Evolutionary conservation across 2,113 vertebrate genomes (phyloP), one percentile per base, ranked within the genome.

Genomic region (Piaya cayana): DNA sequence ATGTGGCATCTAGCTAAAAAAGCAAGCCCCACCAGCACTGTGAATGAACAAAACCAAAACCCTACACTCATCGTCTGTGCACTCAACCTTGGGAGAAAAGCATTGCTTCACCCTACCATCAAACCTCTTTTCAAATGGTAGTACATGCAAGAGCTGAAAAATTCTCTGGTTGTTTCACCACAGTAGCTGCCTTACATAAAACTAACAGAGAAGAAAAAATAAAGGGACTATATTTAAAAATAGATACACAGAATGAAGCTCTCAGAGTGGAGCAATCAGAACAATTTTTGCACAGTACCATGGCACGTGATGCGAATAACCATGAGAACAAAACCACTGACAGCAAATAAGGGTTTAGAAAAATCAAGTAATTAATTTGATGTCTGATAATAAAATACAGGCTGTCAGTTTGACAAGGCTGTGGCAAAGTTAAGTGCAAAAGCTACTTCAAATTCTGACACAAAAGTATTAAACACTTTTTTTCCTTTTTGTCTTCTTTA

Each of bases 371-470:
- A 95, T 70, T 90, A 80, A 86, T 90, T 83, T 92, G 25, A 80
- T 65, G 50, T 49, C 59, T 88, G 63, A 86, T 81, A 86, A 74
- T 74, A 96, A 93, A 95, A 86, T 69, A 72, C 30, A 90, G n/a
- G n/a, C 43, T 88, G 67, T 88, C 63, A 90, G 71, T 53, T 49
- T 69, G 27, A 86, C 5, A 88, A 68, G 23, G 39, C n/a, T 29
- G 50, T 77, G 27, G 39, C 42, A 90, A 94, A 92, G 29, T 76
- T 82, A 92, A 83, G 27, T 72, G 67, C 25, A 88, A 74, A 92
- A 93, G 20, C 55, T 77, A 80, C 39, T 80, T 86, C 25, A 69
- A 80, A 76, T 77, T 88, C 82, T 58, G 55, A 88, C 53, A 65
- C 7, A 69, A 95, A 90, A 93, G 80, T 80, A 92, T 68, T 39